Base-by-base conservation (phyloP, 2,888 invertebrate species). In the Eristalis tenax region DNA sequence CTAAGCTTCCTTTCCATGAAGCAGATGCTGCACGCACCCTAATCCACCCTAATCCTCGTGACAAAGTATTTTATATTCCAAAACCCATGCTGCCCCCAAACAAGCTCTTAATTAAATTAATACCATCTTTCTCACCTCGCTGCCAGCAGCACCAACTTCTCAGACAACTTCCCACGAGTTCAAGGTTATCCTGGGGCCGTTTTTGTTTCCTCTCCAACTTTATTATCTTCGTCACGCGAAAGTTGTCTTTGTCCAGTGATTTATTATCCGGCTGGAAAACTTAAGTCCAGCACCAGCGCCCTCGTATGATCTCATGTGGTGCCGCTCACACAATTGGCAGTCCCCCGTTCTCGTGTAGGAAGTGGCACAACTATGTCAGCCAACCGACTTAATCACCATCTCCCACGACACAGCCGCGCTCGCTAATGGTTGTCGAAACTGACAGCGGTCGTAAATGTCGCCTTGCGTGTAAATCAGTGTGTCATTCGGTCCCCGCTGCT, bases 381-480 rank as follows among this genome's bases (percentile, higher is more conserved):
- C 69, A 82, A 82, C 56, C 64, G 61, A 77, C 38, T 57, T 64
- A 85, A 81, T 69, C 59, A 66, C 64, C 68, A 61, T 28, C 38
- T 63, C 43, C 26, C 64, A 73, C 69, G 76, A 57, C 69, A 43
- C 43, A 35, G 50, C 35, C 50, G 64, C 40, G 57, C 75, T 23
- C 4, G 32, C 32, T 32, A 66, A 50, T 8, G 50, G 35, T 11
- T 68, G 66, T 50, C 66, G 35, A 61, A 61, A 74, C 22, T 43
- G 63, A 35, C 68, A 70, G 77, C 65, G 40, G 18, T 38, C 35
- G 15, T 71, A 70, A 77, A 73, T 28, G 77, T 32, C 77, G 18
- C 38, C 68, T 59, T n/a, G 79, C 65, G 70, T 77, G 78, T 76
- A 80, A 83, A 80, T 78, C 85, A 78, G 64, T 28, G 40, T 59